Base-by-base conservation (phyloP, 1,140 invertebrate genomes). In the Thaumatotibia leucotreta region DNA sequence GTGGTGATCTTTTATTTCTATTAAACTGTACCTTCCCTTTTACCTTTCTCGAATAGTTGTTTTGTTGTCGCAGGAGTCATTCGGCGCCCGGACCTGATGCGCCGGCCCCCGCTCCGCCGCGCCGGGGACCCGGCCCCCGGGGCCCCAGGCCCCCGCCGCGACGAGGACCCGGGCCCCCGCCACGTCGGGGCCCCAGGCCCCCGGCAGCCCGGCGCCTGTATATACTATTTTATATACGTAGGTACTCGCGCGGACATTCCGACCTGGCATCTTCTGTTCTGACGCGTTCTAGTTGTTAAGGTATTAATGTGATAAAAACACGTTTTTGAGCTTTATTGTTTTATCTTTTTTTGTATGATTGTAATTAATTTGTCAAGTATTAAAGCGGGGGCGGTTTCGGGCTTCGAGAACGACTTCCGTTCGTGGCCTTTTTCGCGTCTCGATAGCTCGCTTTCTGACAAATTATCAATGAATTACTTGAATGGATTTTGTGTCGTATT, bases 61-160 rank as follows among this genome's bases (percentile, higher is more conserved):
- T n/a, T n/a, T n/a, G n/a, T n/a, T 11, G 45, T 76, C 77, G 11
- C 78, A 88, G 85, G 85, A 88, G 65, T 70, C 82, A 65, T 81
- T 81, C 71, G 75, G 75, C 68, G 79, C 79, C 69, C 83, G 83
- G 71, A 88, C 86, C 82, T 88, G 85, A 88, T 88, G 79, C 73
- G 77, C 70, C 69, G 66, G 73, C 73, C 14, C n/a, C 35, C 52
- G 29, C 32, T 8, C 50, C 20, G 39, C 27, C 62, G 3, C 31
- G 9, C 14, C 33, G 24, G 29, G 11, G 17, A 4, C 49, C n/a
- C 29, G 14, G 1, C 20, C 50, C 10, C 4, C 4, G 8, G 4
- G 27, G 22, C 23, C 39, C 31, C 63, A 23, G 63, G 63, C 72
- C 58, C 65, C 8, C 33, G 64, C 24, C 50, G 58, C 35, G n/a